Evolutionary conservation across 2,888 invertebrate genomes (phyloP).

Genomic region (Globia sparganii): DNA sequence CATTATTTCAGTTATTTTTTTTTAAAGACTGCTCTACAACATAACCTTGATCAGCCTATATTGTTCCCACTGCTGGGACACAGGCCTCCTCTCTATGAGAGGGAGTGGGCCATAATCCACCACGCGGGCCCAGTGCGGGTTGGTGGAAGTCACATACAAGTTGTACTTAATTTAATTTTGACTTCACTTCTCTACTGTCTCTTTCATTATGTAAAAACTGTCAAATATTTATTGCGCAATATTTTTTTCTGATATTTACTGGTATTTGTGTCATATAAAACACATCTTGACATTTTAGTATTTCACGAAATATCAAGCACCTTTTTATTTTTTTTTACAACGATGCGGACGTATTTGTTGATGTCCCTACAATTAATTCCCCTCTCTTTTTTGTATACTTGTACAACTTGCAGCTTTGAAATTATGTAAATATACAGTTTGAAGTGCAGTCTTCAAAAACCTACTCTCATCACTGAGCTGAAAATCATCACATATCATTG

Average conservation of each 20-base stretch:
- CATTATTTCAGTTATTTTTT: constrained; percentile 10
- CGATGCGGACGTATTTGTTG: no score
- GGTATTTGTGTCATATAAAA: not conserved
- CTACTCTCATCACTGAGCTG: not conserved
- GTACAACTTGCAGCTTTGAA: not conserved
- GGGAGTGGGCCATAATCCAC: not conserved
- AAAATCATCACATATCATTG: not conserved
- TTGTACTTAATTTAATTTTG: not conserved
- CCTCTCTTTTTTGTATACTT: not conserved
- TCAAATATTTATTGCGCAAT: not conserved
- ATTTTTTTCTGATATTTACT: not conserved
- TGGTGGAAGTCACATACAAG: not conserved
- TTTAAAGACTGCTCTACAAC: constrained; percentile 24
- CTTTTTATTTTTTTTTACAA: not conserved
- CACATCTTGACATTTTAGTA: not conserved
- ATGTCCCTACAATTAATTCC: not conserved
- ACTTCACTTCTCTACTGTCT: not conserved
- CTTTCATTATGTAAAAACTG: not conserved
- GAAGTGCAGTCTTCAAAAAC: constrained; percentile 13
- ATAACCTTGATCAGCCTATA: no score
- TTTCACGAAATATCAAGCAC: not conserved
- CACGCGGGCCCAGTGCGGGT: no score
- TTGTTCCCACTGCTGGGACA: no score
- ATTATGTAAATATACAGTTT: not conserved
- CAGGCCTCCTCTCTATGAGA: not conserved